Evolutionary conservation across 2,797 vertebrate genomes (phyloP), one percentile per base, ranked within the genome.

Genomic region (Microcaecilia unicolor): DNA sequence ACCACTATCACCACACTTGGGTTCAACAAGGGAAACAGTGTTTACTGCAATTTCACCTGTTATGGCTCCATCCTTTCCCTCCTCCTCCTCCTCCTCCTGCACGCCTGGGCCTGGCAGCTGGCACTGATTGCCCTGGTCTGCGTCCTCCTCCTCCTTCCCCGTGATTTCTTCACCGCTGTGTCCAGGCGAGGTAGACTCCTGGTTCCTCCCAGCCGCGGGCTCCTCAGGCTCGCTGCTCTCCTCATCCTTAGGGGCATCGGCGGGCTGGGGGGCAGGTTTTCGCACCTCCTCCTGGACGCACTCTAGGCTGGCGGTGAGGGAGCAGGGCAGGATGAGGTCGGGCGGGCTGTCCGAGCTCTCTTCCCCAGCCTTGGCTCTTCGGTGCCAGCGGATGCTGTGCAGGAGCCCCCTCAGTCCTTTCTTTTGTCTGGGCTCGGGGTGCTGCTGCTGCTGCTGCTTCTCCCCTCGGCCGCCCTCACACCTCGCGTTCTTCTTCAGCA

Each of bases 321-420:
- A 80, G 6, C 76, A 80, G 2, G 84, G 76, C 64, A 74, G 58
- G 10, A 72, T 66, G n/a, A 75, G 72, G 23, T 26, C 45, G 27
- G 56, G 21, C n/a, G 16, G 79, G 48, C 48, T 80, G 41, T 85
- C 86, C 1, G 85, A 80, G 41, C 76, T 58, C 16, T 60, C 67
- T 22, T 76, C 84, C 30, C 76, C 72, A 17, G 76, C 84, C 11
- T 81, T 81, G 27, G 83, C 92, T 41, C 74, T 92, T 29, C 64
- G 82, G 47, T 78, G 84, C 95, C 94, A 98, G 47, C 93, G 80
- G 84, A 98, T 86, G 76, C 91, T 88, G 84, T 87, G 90, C 52
- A 98, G 90, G 53, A 98, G 76, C 23, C 92, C 93, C 55, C 80
- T 85, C 19, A 98, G 81, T 41, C 94, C 90, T 45, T 67, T 72